A percentile compares a stretch with the other conserved stretches of the same genome.
Evolutionary conservation across 2,797 vertebrate species (phyloP).

Genomic region (Falco biarmicus): DNA sequence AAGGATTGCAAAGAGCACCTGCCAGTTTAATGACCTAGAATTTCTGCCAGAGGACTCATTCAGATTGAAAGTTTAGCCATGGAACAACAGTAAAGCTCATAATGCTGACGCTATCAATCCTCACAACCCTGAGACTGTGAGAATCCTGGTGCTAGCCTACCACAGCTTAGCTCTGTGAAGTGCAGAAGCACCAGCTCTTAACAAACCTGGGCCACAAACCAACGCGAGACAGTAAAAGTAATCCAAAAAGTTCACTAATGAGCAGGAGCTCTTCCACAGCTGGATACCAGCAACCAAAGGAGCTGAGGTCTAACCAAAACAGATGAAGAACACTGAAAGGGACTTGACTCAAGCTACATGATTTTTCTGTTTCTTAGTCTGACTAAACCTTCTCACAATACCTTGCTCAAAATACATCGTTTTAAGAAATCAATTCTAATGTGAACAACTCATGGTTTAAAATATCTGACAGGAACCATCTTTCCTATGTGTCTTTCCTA

Average conservation of each 20-base stretch:
- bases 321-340: not conserved
- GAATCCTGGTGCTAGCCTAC: not conserved
- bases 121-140: not conserved
- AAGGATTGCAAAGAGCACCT: not conserved
- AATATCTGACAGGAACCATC: not conserved
- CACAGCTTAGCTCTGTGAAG: not conserved
- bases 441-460: not conserved
- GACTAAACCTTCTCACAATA: not conserved
- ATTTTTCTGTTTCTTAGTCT: not conserved
- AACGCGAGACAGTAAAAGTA: not conserved
- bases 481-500: not conserved
- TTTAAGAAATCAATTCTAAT: not conserved
- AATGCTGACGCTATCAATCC: not conserved
- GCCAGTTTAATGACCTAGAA: conserved; percentile 16
- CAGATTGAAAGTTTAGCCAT: not conserved
- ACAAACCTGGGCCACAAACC: not conserved
- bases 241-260: not conserved
- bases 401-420: not conserved
- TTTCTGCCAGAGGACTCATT: conserved; percentile 49
- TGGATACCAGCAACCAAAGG: not conserved
- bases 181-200: conserved; percentile 2
- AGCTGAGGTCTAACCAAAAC: not conserved
- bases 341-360: not conserved
- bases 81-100: conserved; percentile 3
- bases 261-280: not conserved